Evolutionary conservation across 2,888 invertebrate species (phyloP), one percentile per base, ranked within the genome.

Genomic region (Drymonia ruficornis): DNA sequence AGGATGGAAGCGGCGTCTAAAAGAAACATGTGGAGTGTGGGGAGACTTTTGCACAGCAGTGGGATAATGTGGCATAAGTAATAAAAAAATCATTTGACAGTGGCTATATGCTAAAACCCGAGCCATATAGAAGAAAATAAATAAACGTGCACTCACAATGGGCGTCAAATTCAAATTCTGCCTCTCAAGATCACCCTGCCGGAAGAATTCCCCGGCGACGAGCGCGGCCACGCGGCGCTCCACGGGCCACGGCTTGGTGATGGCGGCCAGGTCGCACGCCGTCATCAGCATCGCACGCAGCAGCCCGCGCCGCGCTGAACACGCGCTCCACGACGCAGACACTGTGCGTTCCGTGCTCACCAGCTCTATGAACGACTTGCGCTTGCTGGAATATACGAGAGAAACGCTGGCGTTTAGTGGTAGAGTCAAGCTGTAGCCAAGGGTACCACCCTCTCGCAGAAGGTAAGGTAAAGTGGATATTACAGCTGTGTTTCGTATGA

Each of bases 241-340:
- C 51, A 98, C 96, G 7, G 96, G 96, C 98, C 98, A 98, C 0
- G 98, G 98, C 84, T 98, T 98, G 50, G 98, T 98, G 77, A 98
- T 98, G 64, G 98, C 98, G 53, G 98, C 98, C 67, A 98, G 93
- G 94, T 98, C 98, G 87, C 98, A 98, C 40, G 97, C 97, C 28
- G 98, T 98, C 98, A 98, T 98, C 83, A 97, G 93, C 98, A 98
- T 98, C 12, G 97, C 98, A 29, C 98, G 94, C 50, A 97, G 90
- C 55, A 98, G 90, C 51, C 97, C 97, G 52, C 97, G 94, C 65
- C 97, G 95, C 64, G 96, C 96, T 59, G 96, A 96, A 66, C 94
- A 93, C 56, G 93, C 94, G 95, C 97, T 97, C 89, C 94, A 92
- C 55, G 94, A 93, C 4, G 93, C 65, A 0, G 80, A 70, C 50